Base-by-base conservation (phyloP, 2,888 invertebrate species). In the Limulus polyphemus region DNA sequence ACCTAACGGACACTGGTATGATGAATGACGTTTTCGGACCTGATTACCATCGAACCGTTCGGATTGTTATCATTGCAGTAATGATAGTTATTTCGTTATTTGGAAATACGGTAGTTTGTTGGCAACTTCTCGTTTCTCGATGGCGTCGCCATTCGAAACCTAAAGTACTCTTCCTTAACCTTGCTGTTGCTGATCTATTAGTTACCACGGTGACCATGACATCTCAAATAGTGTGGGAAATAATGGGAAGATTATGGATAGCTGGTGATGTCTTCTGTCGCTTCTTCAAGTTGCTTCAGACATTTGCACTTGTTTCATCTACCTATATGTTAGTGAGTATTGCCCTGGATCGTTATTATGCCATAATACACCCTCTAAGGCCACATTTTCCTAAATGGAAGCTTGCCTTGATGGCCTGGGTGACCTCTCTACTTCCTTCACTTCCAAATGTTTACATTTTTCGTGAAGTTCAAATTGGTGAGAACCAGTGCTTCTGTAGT, bases 311-410 rank as follows among this genome's bases (percentile, higher is more conserved):
- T 62, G 73, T 73, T 62, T 70, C 74, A 51, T 75, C 75, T 65
- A 74, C 73, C 52, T 74, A 74, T 66, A 74, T 75, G 73, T 65
- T 77, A 49, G 73, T 76, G 4, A 74, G 75, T 11, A 74, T 77
- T 48, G 76, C 75, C 46, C 62, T 75, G 11, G 77, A 77, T 68
- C 69, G 77, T 13, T 75, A 75, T 62, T 74, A 73, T 64, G 77
- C 77, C 49, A 76, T 77, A 47, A 63, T 74, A 16, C 65, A 73
- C n/a, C 77, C 77, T 0, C 71, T 77, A 11, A 50, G 62, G 14
- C 58, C 58, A 1, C 14, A 46, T 46, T 58, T 58, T 0, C 32
- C 50, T 17, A 61, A 63, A 1, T 58, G 59, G 50, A 48, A n/a
- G 11, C 58, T 61, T 14, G 65, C 65, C n/a, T 17, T 61, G 7